These are phyloP conservation scores for Holothuria glaberrima DNA, from an alignment of 35 echinoderm and acorn worm species.

Conservation along the genomic window DNA sequence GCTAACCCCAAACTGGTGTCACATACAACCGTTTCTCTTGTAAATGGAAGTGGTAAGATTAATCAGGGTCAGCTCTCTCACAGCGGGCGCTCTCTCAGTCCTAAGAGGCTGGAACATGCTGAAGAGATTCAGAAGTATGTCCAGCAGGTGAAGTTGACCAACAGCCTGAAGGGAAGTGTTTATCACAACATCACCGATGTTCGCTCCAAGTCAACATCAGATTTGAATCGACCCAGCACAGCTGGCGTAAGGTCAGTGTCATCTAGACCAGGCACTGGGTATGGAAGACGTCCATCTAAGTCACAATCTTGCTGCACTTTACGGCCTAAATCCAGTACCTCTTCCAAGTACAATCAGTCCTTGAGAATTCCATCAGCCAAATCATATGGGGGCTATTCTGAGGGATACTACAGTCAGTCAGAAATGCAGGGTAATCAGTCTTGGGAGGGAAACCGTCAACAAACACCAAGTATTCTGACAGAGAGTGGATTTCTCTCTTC, in stretches of 20 bases:
- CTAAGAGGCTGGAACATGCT: slow-evolving; percentile 61
- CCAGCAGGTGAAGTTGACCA: slow-evolving; percentile 70
- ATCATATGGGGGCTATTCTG: not conserved
- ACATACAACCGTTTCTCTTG: slow-evolving; percentile 31
- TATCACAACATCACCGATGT: slow-evolving; percentile 62
- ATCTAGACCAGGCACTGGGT: not conserved
- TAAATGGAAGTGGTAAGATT: not conserved
- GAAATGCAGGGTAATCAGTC: not conserved
- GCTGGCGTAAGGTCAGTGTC: not conserved
- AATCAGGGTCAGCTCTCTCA: slow-evolving; percentile 60
- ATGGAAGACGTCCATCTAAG: not conserved
- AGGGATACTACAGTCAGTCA: not conserved
- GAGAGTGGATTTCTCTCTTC: not conserved
- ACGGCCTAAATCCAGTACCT: slow-evolving; percentile 11
- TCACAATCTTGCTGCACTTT: slow-evolving; percentile 19
- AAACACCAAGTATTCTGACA: slow-evolving; percentile 19
- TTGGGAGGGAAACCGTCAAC: not conserved
- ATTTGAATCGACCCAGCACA: not conserved
- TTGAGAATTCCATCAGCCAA: slow-evolving; percentile 8
- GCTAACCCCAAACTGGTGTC: slow-evolving; percentile 90
- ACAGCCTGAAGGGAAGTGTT: slow-evolving; percentile 82
- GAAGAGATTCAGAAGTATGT: slow-evolving; percentile 65
- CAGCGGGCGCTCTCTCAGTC: slow-evolving; percentile 74
- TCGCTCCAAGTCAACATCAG: slow-evolving; percentile 16
- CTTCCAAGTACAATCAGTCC: not conserved